Conservation (phyloP, 2,888 invertebrate species). For the Yponomeuta cagnagella region DNA sequence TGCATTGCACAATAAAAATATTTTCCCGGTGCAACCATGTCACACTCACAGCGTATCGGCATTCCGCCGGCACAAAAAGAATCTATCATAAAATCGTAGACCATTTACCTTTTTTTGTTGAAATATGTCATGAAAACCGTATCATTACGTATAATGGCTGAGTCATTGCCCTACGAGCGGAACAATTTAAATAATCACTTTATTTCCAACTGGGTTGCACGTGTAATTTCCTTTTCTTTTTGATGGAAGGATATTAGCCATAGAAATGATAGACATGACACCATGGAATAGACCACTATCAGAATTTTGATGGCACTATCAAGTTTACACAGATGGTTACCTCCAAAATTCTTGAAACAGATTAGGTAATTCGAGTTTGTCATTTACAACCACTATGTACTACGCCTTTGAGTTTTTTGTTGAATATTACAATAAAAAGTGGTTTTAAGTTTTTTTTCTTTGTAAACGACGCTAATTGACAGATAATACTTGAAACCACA, state of each 20-base stretch:
- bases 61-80: not conserved
- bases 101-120: not conserved
- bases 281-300: not conserved
- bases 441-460: too few relatives aligned
- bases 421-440: too few relatives aligned
- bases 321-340: too few relatives aligned
- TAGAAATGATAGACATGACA: conserved; percentile 15
- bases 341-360: too few relatives aligned
- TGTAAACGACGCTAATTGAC: too few relatives aligned
- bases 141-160: conserved; percentile 1
- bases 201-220: conserved; percentile 19
- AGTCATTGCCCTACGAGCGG: conserved; percentile 10
- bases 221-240: conserved; percentile 21
- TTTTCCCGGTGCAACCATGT: not conserved
- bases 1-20: not conserved
- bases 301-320: not conserved
- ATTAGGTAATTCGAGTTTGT: too few relatives aligned
- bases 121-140: not conserved
- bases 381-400: too few relatives aligned
- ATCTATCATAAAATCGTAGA: not conserved
- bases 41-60: not conserved
- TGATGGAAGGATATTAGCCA: conserved; percentile 18
- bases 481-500: too few relatives aligned
- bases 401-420: too few relatives aligned
- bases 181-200: conserved; percentile 24